Evolutionary conservation across 2,113 vertebrate species (phyloP).

Genomic region (Takifugu flavidus): DNA sequence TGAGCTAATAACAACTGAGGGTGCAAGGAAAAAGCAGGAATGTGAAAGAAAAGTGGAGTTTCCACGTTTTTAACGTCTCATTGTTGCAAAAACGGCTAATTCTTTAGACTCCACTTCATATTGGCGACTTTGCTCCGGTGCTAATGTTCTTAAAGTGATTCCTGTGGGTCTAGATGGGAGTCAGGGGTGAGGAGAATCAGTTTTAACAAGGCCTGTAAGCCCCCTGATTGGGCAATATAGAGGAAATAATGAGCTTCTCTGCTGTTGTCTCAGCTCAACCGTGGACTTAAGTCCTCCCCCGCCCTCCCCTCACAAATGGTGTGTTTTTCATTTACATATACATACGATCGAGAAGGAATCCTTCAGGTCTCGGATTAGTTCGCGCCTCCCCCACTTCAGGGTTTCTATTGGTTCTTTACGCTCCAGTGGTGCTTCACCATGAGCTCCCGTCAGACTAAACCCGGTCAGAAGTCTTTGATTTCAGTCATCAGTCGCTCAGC

Average conservation of each 20-base stretch:
- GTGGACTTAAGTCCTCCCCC: constrained; percentile 49
- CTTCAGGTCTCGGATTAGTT: constrained; percentile 68
- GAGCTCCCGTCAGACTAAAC: constrained; percentile 40
- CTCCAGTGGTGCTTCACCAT: constrained; percentile 57
- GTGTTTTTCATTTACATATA: constrained; percentile 72
- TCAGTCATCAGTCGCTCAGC: constrained; percentile 20
- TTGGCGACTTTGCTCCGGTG: constrained; percentile 39
- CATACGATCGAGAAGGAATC: constrained; percentile 61
- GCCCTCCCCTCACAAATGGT: constrained; percentile 48
- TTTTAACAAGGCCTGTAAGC: constrained; percentile 53
- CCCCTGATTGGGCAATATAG: constrained; percentile 54
- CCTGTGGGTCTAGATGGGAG: constrained; percentile 29
- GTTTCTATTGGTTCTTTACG: constrained; percentile 52
- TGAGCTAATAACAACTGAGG: too few species aligned
- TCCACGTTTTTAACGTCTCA: too few species aligned
- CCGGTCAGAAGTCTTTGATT: constrained; percentile 52
- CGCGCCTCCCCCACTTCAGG: constrained; percentile 33
- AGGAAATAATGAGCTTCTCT: constrained; percentile 70
- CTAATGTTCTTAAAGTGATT: constrained; percentile 48
- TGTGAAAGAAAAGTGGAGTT: too few species aligned
- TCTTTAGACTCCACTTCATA: constrained; percentile 60
- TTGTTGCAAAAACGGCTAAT: constrained; percentile 1
- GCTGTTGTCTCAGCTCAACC: constrained; percentile 58
- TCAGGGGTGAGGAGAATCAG: constrained; percentile 22
- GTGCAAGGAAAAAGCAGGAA: too few species aligned